A percentile compares a stretch with the other conserved stretches of the same genome.
phyloP scores from a whole-genome alignment of 2,113 vertebrate species.

The Myotis brandtii region DNA sequence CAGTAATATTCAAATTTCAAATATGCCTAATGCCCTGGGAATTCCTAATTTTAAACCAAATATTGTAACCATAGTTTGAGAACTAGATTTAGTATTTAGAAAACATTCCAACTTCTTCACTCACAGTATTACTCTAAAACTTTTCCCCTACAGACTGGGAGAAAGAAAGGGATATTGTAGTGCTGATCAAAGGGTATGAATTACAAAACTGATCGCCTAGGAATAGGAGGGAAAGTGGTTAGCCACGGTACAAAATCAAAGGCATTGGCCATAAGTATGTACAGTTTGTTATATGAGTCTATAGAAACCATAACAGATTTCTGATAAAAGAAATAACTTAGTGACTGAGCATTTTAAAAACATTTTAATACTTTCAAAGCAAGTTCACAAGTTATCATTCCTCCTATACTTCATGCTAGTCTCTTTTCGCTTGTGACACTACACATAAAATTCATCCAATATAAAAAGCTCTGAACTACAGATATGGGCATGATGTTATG shows the following conservation, averaged over 20 bases:
- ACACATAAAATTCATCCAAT: not conserved
- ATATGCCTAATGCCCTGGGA: not conserved
- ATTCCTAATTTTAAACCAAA: slow-evolving; percentile 48
- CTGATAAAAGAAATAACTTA: not conserved
- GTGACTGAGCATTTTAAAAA: not conserved
- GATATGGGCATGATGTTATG: not conserved
- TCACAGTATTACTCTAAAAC: not conserved
- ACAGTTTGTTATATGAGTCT: not conserved
- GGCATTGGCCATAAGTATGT: not conserved
- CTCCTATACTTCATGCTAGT: not conserved
- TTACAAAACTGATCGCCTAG: not conserved
- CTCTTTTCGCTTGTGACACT: not conserved
- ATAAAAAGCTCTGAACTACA: slow-evolving; percentile 23
- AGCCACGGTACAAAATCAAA: not conserved
- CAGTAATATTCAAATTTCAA: slow-evolving; percentile 31
- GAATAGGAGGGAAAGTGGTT: not conserved
- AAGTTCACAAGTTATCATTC: not conserved
- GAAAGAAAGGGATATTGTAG: not conserved
- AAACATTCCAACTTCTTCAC: not conserved
- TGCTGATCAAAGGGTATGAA: not conserved
- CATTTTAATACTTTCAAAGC: slow-evolving; percentile 12
- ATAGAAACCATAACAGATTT: not conserved
- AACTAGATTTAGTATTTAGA: not conserved
- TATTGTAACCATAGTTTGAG: slow-evolving; percentile 19
- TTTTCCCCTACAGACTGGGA: not conserved